Percentiles rank a stretch among this genome's conserved stretches.
Evolutionary conservation across 2,888 invertebrate genomes (phyloP).

Genomic region (Cataglyphis rosenhaueri): DNA sequence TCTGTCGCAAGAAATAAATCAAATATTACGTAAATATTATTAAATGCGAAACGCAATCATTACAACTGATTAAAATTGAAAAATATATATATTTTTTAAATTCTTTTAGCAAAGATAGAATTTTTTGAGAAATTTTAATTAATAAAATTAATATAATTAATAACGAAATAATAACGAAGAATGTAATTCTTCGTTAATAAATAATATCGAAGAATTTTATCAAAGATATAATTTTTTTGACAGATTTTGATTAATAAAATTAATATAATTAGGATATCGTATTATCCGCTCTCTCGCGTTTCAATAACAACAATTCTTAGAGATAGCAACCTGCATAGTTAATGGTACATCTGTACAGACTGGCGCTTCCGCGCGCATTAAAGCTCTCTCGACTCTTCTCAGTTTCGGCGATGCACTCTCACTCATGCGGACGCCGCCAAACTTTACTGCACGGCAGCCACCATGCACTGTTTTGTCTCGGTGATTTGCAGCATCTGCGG

Average conservation of each 20-base stretch:
- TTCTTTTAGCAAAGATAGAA: neutral
- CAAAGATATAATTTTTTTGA: too few relatives aligned
- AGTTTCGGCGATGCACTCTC: conserved; percentile 38
- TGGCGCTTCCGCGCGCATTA: conserved; percentile 39
- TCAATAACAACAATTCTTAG: conserved; percentile 26
- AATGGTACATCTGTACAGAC: conserved; percentile 32
- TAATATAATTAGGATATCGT: neutral
- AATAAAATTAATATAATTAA: too few relatives aligned
- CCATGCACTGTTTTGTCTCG: conserved; percentile 81
- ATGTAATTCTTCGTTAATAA: too few relatives aligned
- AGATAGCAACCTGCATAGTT: conserved; percentile 6
- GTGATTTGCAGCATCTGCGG: conserved; percentile 85
- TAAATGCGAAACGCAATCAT: neutral
- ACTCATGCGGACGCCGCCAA: conserved; percentile 64
- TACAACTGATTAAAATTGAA: neutral
- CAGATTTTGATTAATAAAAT: neutral
- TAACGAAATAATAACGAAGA: too few relatives aligned
- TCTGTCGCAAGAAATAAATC: neutral
- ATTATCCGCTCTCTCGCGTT: neutral
- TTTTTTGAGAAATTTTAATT: neutral
- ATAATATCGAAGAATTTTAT: too few relatives aligned
- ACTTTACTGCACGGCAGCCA: conserved; percentile 78
- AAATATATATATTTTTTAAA: neutral
- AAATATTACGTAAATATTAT: neutral
- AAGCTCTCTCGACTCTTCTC: conserved; percentile 25